Base-by-base conservation (phyloP, 2,888 invertebrate genomes). In the Malthinus flaveolus region DNA sequence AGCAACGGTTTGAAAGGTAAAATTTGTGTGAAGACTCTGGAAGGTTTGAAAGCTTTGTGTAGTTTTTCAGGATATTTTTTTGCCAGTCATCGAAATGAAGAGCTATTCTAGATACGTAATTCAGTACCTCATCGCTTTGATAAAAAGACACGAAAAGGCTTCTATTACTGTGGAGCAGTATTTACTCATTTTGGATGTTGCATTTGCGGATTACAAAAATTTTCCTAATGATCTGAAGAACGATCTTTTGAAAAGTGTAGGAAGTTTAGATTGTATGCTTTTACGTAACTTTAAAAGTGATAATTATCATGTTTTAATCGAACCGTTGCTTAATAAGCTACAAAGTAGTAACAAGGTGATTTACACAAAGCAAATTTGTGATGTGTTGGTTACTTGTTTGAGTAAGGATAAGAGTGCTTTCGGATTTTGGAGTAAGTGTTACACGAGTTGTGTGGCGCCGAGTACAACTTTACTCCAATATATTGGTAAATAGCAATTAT, bases 21-120 rank as follows among this genome's bases (percentile, higher is more conserved):
- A 36, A 32, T 58, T 44, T 10, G 37, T 36, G 39, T 51, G 23
- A 49, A 37, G 5, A 23, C 36, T 15, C 46, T n/a, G 5, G 6
- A 48, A 9, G 39, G n/a, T 42, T 42, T 36, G 9, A 10, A 1
- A 35, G 10, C 54, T 61, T 58, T 56, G 54, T 52, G 48, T 74
- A 87, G 87, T 87, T 9, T 91, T 91, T 87, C 86, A 88, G 76
- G 88, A 90, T 61, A 78, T 90, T 1, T 89, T 90, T 84, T 78
- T 87, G 35, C 88, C 90, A 0, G 78, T 89, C 71, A 79, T 90
- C 42, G 89, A 90, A 65, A 77, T 89, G 74, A 88, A 87, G 72
- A 86, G 83, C 71, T 91, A 89, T 68, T 82, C 87, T 0, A 85
- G 83, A 64, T 88, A 85, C 75, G 82, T 88, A 32, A 76, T 84